These are phyloP conservation scores for Aplochiton taeniatus DNA, from an alignment of 2,797 vertebrate genomes.

Conservation along the genomic window DNA sequence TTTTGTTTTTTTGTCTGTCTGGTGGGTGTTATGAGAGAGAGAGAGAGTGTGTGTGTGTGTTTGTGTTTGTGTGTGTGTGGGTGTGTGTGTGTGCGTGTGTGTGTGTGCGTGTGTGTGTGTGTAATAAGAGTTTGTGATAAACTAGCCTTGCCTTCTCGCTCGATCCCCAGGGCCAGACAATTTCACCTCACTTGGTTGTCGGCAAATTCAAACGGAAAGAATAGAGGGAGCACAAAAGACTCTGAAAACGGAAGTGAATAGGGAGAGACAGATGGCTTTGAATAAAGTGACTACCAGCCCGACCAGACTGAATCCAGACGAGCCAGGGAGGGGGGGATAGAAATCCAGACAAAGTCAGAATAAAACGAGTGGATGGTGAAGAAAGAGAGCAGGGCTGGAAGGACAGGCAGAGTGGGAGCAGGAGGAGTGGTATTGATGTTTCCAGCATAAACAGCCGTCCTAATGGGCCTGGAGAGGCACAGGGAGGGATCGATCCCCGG, in stretches of 20 bases:
- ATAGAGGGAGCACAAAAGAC: background rate
- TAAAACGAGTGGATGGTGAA: background rate
- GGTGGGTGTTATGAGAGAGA: slow-evolving; percentile 11
- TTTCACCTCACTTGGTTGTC: too few relatives aligned
- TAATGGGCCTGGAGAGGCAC: slow-evolving; percentile 57
- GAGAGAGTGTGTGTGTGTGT: background rate
- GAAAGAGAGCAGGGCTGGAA: background rate
- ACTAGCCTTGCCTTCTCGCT: too few relatives aligned
- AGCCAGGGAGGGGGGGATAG: background rate
- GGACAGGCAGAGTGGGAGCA: slow-evolving; percentile 20
- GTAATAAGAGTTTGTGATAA: too few relatives aligned
- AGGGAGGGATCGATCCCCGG: slow-evolving; percentile 54
- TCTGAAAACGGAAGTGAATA: too few relatives aligned
- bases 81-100: background rate
- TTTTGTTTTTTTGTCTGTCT: slow-evolving; percentile 11
- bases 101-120: background rate
- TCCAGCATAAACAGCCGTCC: slow-evolving; percentile 63
- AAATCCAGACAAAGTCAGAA: slow-evolving; percentile 6
- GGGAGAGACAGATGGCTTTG: background rate
- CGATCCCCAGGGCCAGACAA: too few relatives aligned
- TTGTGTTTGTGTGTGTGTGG: background rate
- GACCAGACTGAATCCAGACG: too few relatives aligned
- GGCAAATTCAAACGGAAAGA: too few relatives aligned
- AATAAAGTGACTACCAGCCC: too few relatives aligned
- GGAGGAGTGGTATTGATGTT: slow-evolving; percentile 57